Base-by-base conservation (phyloP, 2,888 invertebrate species). In the Drosophila pegasa region DNA sequence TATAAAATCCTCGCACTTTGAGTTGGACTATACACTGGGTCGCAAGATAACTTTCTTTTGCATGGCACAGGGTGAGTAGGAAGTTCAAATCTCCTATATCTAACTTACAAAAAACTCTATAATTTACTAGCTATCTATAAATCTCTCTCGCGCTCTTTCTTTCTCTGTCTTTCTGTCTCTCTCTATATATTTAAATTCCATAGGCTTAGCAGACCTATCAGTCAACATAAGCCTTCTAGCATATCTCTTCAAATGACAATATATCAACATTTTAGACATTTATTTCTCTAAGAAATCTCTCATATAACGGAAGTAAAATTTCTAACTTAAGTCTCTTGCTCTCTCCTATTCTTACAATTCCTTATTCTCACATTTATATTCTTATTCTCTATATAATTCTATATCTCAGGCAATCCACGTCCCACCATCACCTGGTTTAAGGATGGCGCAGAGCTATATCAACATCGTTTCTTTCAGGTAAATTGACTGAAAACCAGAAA, bases 351-450 rank as follows among this genome's bases (percentile, higher is more conserved):
- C 29, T 7, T 6, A 8, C 7, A 29, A 29, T 29, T 8, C 8
- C 29, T 29, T 8, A 6, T 29, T 41, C 3, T 41, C 3, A 3
- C 8, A 2, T 8, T 0, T 22, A 22, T 38, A 25, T 25, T 25
- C 5, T 25, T 4, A 3, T 25, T 4, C 3, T 25, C 25, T 25
- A 3, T 25, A 4, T 25, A 3, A 25, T 5, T 29, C 18, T 12
- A 18, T 33, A 33, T 63, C 38, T 4, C 6, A 95, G 92, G 92
- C 16, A 90, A 91, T 68, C 98, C 98, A 0, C 93, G 97, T 56
- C 98, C 98, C 0, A 96, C 97, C 74, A 97, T 98, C 70, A 98
- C 98, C 20, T 98, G 98, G 98, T 98, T 97, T 91, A 98, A 98
- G 91, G 98, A 98, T 91, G 98, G 98, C 41, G 95, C 96, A n/a